These are phyloP conservation scores for Metopolophium dirhodum DNA, from an alignment of 1,140 invertebrate species.

Conservation along the genomic window DNA sequence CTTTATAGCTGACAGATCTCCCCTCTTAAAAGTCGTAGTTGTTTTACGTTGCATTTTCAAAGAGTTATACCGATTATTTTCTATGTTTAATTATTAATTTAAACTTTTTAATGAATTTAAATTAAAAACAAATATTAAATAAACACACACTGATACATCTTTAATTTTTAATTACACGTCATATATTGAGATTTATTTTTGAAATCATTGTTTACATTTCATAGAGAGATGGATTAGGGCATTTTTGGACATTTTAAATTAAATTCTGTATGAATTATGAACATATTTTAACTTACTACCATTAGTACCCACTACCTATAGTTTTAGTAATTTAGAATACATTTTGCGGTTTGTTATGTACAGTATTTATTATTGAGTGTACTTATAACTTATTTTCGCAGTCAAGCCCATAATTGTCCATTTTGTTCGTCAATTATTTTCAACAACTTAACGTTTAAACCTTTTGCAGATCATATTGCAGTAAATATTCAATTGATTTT, in stretches of 20 bases:
- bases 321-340: not conserved
- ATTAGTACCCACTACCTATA: not conserved
- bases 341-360: not conserved
- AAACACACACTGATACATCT: not conserved
- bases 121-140: not conserved
- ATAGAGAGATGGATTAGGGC: not conserved
- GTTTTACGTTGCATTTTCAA: not conserved
- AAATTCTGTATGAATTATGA: not conserved
- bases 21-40: constrained; percentile 12
- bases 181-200: not conserved
- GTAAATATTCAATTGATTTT: not conserved
- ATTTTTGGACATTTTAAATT: not conserved
- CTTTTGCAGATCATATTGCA: not conserved
- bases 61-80: not conserved
- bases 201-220: not conserved
- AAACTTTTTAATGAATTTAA: constrained; percentile 28
- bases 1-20: constrained; percentile 6
- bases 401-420: not conserved
- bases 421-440: not conserved
- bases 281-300: not conserved
- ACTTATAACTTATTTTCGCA: too few relatives aligned
- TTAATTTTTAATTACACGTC: not conserved
- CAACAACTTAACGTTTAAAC: not conserved
- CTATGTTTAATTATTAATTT: constrained; percentile 16
- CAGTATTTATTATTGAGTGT: too few relatives aligned